Base-by-base conservation (phyloP, 2,888 invertebrate genomes). In the Apeira syringaria region DNA sequence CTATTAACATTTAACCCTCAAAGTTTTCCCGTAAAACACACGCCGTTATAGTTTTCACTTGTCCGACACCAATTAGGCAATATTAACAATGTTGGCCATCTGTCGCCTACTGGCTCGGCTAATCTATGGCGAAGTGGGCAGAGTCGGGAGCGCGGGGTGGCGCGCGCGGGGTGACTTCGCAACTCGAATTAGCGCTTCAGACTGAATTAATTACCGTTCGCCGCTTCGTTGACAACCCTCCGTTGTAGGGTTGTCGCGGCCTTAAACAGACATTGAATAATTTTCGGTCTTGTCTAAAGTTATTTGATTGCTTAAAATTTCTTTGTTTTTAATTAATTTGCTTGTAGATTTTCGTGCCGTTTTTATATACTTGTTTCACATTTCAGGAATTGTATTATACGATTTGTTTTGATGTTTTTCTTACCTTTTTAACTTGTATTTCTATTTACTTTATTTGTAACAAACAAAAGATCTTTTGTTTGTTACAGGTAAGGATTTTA, bases 111-210 rank as follows among this genome's bases (percentile, higher is more conserved):
- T 39, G 40, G 50, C 47, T 69, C 38, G 40, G 50, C 47, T 69
- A 57, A 53, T 71, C 68, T 64, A 53, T 56, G 56, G 29, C 38
- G 27, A 43, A 32, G 26, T 29, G 36, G 45, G 40, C 11, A 51
- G 41, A 31, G 37, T 39, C 41, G 47, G n/a, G 35, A 51, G 32
- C 20, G 30, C 36, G 52, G 52, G 52, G 47, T 40, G 50, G 44
- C 37, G 25, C 24, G 27, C 34, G 43, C 54, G 53, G 59, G 61
- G 59, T 66, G 72, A 74, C 75, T 75, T 70, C 68, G 61, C 69
- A 64, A 62, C 72, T 71, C 72, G 68, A 82, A 83, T 83, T 80
- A 83, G 82, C 80, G 74, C 79, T 76, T 70, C 74, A 80, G 83
- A 81, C 80, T 66, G 80, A 76, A 80, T 80, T 80, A 81, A 82